Evolutionary conservation across 2,888 invertebrate species (phyloP).

Genomic region (Pseudococcus viburni): DNA sequence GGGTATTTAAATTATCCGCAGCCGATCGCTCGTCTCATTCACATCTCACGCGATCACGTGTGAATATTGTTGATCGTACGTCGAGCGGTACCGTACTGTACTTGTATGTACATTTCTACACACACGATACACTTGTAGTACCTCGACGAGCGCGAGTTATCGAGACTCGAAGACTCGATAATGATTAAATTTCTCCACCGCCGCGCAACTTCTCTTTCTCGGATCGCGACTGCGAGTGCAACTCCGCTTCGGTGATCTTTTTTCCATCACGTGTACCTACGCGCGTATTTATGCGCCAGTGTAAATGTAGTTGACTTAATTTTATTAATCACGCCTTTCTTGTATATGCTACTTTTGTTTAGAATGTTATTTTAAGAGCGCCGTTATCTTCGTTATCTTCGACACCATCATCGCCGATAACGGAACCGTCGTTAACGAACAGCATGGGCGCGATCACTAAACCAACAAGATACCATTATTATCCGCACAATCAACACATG

Average conservation of each 20-base stretch:
- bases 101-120: no score
- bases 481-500: constrained; percentile 93
- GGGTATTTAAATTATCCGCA: background rate
- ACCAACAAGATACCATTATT: constrained; percentile 94
- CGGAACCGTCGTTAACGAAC: constrained; percentile 61
- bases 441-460: constrained; percentile 72
- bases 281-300: background rate
- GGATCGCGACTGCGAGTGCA: no score
- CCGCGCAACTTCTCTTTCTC: background rate
- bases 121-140: background rate
- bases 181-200: background rate
- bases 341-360: constrained; percentile 42
- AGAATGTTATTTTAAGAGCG: constrained; percentile 62
- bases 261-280: background rate
- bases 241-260: background rate
- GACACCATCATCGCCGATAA: constrained; percentile 59
- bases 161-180: background rate
- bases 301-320: constrained; percentile 25
- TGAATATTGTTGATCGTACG: background rate
- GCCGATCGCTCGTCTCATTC: background rate
- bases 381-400: constrained; percentile 56
- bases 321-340: constrained; percentile 36
- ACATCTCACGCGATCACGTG: constrained; percentile 12
- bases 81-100: no score
- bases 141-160: no score